A percentile compares a stretch with the other conserved stretches of the same genome.
Evolutionary conservation across 1,140 invertebrate species (phyloP).

Genomic region (Piezodorus guildinii): DNA sequence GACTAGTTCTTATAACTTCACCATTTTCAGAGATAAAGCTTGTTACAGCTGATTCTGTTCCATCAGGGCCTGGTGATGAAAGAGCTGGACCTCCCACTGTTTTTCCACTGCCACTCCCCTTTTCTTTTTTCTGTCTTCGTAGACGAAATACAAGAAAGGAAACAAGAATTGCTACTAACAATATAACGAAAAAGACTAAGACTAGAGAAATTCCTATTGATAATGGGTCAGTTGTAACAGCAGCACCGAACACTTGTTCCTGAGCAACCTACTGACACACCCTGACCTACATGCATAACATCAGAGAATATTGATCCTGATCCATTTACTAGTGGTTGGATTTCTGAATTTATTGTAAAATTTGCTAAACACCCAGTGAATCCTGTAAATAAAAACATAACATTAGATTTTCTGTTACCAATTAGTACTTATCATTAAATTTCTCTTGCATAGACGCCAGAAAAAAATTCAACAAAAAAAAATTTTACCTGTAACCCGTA

Average conservation of each 20-base stretch:
- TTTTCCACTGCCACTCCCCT: constrained; percentile 45
- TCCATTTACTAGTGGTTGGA: constrained; percentile 71
- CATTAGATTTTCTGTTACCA: not conserved
- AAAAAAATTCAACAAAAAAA: not conserved
- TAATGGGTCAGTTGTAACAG: constrained; percentile 68
- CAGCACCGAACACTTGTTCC: constrained; percentile 59
- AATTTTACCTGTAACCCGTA: constrained; percentile 35
- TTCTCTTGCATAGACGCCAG: not conserved
- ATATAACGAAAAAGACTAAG: constrained; percentile 84
- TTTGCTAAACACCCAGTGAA: constrained; percentile 85
- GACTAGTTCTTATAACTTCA: constrained; percentile 50
- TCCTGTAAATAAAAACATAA: constrained; percentile 34
- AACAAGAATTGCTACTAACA: constrained; percentile 74
- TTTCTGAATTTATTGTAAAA: constrained; percentile 77
- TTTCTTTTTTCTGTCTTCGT: constrained; percentile 72
- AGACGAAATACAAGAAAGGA: constrained; percentile 82
- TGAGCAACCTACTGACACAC: constrained; percentile 48
- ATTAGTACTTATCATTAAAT: not conserved
- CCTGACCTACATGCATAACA: constrained; percentile 52
- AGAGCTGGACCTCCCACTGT: constrained; percentile 27
- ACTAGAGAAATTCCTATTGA: constrained; percentile 84
- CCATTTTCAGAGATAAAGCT: constrained; percentile 52
- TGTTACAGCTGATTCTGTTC: constrained; percentile 35
- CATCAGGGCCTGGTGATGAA: constrained; percentile 13
- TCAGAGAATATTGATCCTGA: constrained; percentile 67